Percentiles rank a stretch among this genome's conserved stretches.
phyloP scores from a whole-genome alignment of 2,113 vertebrate genomes.

The Erythrocercus mccallii region DNA sequence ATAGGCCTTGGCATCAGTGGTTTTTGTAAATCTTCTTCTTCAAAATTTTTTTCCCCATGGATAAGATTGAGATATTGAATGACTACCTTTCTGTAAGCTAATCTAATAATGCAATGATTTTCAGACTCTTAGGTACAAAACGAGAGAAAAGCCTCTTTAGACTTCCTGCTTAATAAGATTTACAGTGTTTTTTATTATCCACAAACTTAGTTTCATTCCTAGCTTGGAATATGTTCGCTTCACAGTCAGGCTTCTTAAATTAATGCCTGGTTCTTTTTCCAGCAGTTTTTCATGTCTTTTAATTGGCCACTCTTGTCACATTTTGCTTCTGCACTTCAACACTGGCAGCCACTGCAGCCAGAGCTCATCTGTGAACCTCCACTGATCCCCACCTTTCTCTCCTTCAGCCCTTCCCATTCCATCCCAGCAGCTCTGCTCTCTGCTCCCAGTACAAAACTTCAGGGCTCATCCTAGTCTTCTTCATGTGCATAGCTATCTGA shows the following conservation, averaged over 20 bases:
- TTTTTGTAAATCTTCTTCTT: slow-evolving; percentile 26
- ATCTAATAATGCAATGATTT: slow-evolving; percentile 52
- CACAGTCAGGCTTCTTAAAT: not conserved
- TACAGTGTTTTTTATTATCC: slow-evolving; percentile 43
- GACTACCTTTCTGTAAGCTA: slow-evolving; percentile 32
- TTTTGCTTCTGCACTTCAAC: not conserved
- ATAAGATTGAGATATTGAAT: slow-evolving; percentile 37
- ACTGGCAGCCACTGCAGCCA: accelerated
- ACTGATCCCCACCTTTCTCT: not conserved
- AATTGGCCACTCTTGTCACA: not conserved
- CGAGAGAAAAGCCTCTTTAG: slow-evolving; percentile 53
- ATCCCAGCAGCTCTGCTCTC: not conserved
- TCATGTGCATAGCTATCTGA: accelerated
- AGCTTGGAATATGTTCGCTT: not conserved
- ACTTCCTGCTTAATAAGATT: slow-evolving; percentile 59
- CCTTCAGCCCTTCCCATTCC: not conserved
- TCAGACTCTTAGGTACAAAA: slow-evolving; percentile 48
- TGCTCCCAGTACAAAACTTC: not conserved
- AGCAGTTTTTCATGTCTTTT: not conserved
- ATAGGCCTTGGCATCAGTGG: not conserved
- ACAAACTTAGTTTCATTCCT: slow-evolving; percentile 15
- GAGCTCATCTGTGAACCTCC: not conserved
- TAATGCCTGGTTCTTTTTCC: not conserved
- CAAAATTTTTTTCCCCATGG: not conserved
- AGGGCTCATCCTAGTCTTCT: not conserved